phyloP scores from a whole-genome alignment of 1,140 invertebrate species.

The Drosophila asahinai region DNA sequence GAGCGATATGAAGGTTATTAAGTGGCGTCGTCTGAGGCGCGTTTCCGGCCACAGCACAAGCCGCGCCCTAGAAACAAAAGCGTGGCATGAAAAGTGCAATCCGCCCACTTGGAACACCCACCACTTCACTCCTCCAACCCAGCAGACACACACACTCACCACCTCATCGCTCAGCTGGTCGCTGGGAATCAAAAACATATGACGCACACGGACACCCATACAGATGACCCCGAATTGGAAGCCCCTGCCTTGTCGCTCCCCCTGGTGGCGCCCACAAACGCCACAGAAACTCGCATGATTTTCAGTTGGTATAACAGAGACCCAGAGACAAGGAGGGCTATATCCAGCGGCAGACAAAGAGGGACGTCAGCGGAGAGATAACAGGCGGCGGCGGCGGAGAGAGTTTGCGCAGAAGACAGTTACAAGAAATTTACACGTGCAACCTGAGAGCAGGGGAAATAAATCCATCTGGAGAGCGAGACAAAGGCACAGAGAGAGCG shows the following conservation, averaged over 20 bases:
- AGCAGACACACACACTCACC: background rate
- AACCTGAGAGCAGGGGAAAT: constrained; percentile 9
- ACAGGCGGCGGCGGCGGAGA: constrained; percentile 15
- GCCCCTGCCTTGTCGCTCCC: constrained; percentile 7
- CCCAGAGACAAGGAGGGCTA: constrained; percentile 22
- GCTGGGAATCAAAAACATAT: constrained; percentile 66
- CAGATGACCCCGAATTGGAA: constrained; percentile 59
- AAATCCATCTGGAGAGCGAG: constrained; percentile 5
- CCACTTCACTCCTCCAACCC: background rate
- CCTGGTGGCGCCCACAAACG: constrained; percentile 12
- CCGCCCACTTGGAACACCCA: background rate
- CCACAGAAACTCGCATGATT: constrained; percentile 72
- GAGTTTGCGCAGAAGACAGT: constrained; percentile 47
- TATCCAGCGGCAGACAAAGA: constrained; percentile 6
- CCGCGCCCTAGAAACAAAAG: constrained; percentile 56
- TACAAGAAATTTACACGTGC: constrained; percentile 62
- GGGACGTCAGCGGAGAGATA: constrained; percentile 14
- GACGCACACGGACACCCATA: constrained; percentile 35
- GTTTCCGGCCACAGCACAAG: constrained; percentile 41
- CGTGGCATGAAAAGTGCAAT: constrained; percentile 36
- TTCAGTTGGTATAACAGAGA: constrained; percentile 75
- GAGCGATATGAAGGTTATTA: constrained; percentile 33
- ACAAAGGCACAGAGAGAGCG: constrained; percentile 5
- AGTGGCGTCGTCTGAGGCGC: constrained; percentile 28
- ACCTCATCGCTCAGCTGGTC: constrained; percentile 66